phyloP scores from a whole-genome alignment of 64 coral and sea anemone genomes.

The Pachyseris speciosa region DNA sequence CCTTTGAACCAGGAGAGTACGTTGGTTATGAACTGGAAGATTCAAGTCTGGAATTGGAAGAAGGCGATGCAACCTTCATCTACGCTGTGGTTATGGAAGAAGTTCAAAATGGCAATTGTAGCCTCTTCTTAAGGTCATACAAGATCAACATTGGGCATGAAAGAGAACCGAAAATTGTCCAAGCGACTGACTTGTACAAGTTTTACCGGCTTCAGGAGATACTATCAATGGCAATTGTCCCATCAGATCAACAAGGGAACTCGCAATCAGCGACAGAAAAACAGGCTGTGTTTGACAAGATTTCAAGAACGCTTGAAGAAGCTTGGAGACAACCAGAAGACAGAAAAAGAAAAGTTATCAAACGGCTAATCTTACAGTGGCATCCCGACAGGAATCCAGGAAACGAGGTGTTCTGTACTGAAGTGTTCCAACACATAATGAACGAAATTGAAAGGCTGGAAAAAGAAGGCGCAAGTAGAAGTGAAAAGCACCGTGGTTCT shows the following conservation, averaged over 20 bases:
- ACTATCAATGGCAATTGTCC: neutral
- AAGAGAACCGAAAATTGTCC: conserved; percentile 22
- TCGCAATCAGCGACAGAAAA: neutral
- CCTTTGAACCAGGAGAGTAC: conserved; percentile 74
- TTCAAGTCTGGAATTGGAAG: conserved; percentile 59
- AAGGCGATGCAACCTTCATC: conserved; percentile 70
- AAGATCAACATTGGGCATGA: conserved; percentile 79
- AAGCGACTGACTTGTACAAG: conserved; percentile 74
- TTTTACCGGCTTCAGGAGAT: conserved; percentile 60
- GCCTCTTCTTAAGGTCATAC: conserved; percentile 26
- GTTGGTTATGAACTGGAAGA: conserved; percentile 89
- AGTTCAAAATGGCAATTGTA: neutral
- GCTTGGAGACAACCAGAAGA: conserved; percentile 42
- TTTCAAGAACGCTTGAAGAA: conserved; percentile 34
- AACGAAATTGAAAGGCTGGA: conserved; percentile 46
- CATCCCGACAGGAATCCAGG: conserved; percentile 73
- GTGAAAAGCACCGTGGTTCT: neutral
- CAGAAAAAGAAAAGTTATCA: conserved; percentile 30
- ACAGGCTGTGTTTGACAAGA: neutral
- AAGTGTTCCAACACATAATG: conserved; percentile 50
- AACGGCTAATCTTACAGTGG: conserved; percentile 48
- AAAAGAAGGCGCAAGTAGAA: neutral
- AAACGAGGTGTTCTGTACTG: conserved; percentile 40
- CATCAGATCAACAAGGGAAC: neutral
- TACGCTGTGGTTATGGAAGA: conserved; percentile 81